Percentiles rank a stretch among this genome's conserved stretches.
Conservation (phyloP, 30 jellyfish, hydroid and myxozoan genomes). For the Cassiopea xamachana region DNA sequence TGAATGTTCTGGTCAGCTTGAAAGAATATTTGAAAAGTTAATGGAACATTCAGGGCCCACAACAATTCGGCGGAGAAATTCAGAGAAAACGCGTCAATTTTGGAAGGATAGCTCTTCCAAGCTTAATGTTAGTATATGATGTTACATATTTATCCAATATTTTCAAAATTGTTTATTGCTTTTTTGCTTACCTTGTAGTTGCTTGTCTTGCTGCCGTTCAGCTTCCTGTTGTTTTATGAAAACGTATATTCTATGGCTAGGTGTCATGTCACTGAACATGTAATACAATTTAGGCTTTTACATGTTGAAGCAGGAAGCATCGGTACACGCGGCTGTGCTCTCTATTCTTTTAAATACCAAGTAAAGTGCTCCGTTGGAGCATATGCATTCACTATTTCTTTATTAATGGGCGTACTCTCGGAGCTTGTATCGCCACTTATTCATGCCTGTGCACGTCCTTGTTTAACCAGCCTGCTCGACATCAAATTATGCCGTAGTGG, state of each 20-base stretch:
- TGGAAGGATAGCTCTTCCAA: conserved; percentile 93
- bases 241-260: too few relatives aligned
- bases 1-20: conserved; percentile 54
- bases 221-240: background rate
- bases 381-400: background rate
- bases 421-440: background rate
- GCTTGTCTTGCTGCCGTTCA: background rate
- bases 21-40: conserved; percentile 82
- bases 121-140: conserved; percentile 60
- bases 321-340: too few relatives aligned
- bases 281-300: too few relatives aligned
- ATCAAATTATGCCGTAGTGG: background rate
- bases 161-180: background rate
- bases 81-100: conserved; percentile 76
- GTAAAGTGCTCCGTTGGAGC: background rate
- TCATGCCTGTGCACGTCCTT: background rate
- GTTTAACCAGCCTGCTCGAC: background rate
- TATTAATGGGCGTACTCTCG: background rate
- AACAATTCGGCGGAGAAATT: conserved; percentile 62
- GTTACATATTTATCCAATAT: background rate
- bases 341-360: too few relatives aligned
- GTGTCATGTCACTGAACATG: too few relatives aligned
- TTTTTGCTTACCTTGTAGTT: background rate
- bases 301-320: too few relatives aligned
- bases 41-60: conserved; percentile 63